These are phyloP conservation scores for Nothoprocta pentlandii DNA, from an alignment of 2,113 vertebrate species.

Conservation along the genomic window DNA sequence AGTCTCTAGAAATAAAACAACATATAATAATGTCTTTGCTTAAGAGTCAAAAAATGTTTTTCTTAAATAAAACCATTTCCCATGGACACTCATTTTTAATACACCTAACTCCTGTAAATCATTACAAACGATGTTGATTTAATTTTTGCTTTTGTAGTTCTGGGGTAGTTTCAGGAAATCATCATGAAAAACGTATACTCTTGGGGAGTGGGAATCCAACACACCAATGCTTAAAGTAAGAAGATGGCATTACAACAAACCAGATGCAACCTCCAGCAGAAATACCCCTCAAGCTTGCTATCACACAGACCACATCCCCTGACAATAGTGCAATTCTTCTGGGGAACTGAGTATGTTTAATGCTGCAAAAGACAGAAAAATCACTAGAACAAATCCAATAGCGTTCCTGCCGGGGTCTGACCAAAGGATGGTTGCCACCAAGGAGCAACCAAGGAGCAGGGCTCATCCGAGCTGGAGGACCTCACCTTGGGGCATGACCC, in stretches of 20 bases:
- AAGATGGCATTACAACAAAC: neutral
- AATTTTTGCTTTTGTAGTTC: neutral
- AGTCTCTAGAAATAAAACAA: neutral
- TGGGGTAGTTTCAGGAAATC: neutral
- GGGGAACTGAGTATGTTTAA: neutral
- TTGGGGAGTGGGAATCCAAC: neutral
- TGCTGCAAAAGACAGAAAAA: neutral
- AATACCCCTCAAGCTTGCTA: neutral
- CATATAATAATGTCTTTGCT: neutral
- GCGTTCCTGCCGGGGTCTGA: fast-evolving
- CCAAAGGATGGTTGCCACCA: neutral
- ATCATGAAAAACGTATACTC: slow-evolving; percentile 6
- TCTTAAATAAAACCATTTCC: neutral
- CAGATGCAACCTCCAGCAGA: neutral
- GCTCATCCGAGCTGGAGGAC: neutral
- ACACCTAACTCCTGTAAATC: neutral
- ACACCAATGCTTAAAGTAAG: neutral
- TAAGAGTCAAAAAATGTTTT: neutral
- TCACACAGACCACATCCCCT: neutral
- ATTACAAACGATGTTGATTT: neutral
- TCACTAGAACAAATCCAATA: neutral
- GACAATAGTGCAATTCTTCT: neutral
- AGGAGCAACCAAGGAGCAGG: neutral
- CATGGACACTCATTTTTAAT: neutral
- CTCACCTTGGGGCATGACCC: neutral